Percentiles rank a stretch among this genome's conserved stretches.
phyloP scores from a whole-genome alignment of 1,140 invertebrate genomes.

The Rhyacophila brunnea region DNA sequence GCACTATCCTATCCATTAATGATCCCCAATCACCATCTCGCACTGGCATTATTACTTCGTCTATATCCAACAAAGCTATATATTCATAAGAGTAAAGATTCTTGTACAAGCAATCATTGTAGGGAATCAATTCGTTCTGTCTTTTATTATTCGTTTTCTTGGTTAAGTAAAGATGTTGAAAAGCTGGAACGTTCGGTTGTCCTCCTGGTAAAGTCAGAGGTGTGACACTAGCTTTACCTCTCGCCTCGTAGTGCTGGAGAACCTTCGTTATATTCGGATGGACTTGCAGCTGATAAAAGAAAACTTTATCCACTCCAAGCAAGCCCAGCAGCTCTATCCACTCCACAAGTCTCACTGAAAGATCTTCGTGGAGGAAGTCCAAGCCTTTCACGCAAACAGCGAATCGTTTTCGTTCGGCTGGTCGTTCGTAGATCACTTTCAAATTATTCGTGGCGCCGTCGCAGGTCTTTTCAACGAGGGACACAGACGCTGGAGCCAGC shows the following conservation, averaged over 20 bases:
- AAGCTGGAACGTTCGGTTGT: constrained; percentile 84
- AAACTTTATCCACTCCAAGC: constrained; percentile 89
- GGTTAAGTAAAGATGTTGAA: constrained; percentile 85
- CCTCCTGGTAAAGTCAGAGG: constrained; percentile 87
- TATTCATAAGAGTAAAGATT: constrained; percentile 90
- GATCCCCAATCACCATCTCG: constrained; percentile 74
- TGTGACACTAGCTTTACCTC: constrained; percentile 79
- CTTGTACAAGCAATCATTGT: constrained; percentile 95
- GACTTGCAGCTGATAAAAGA: constrained; percentile 87
- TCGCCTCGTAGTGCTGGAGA: constrained; percentile 73
- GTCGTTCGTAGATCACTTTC: constrained; percentile 79
- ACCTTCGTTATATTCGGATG: constrained; percentile 91
- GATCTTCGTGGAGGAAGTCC: constrained; percentile 88
- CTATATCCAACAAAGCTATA: constrained; percentile 87
- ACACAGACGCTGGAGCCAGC: constrained; percentile 79
- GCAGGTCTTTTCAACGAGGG: constrained; percentile 81
- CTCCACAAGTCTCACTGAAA: constrained; percentile 87
- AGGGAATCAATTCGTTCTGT: constrained; percentile 93
- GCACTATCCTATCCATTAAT: constrained; percentile 73
- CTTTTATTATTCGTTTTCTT: constrained; percentile 89
- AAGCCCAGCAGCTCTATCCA: constrained; percentile 89
- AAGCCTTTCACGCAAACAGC: constrained; percentile 93
- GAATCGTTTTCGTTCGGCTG: constrained; percentile 73
- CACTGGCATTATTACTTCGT: constrained; percentile 93
- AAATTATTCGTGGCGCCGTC: constrained; percentile 84